Conservation (phyloP, 1,140 invertebrate genomes). For the Hyposmocoma kahamanoa region DNA sequence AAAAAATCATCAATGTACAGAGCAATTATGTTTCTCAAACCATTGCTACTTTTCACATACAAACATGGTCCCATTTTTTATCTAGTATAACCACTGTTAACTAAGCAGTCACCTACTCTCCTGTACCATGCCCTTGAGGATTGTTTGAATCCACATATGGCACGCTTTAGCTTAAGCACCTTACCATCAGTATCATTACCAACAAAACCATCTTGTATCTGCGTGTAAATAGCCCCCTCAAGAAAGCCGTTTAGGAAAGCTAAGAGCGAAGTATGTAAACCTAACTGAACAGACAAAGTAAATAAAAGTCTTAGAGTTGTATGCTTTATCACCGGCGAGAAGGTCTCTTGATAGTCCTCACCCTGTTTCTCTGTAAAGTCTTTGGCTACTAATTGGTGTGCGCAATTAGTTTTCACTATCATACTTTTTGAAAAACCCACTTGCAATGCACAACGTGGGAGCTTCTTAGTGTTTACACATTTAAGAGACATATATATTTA, state of each 20-base stretch:
- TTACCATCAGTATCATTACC: too few relatives aligned
- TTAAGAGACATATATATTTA: too few relatives aligned
- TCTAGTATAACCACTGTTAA: constrained; percentile 16
- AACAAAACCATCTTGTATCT: too few relatives aligned
- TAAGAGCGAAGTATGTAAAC: constrained; percentile 31
- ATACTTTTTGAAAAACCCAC: too few relatives aligned
- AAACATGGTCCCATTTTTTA: constrained; percentile 29
- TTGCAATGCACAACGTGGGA: too few relatives aligned
- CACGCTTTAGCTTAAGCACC: too few relatives aligned
- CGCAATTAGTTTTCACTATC: too few relatives aligned
- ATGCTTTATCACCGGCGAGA: constrained; percentile 38
- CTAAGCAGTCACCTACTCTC: constrained; percentile 16
- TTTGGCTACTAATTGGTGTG: constrained; percentile 44
- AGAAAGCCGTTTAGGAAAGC: constrained; percentile 54
- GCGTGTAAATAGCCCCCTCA: too few relatives aligned
- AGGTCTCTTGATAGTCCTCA: constrained; percentile 47
- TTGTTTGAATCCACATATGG: constrained; percentile 25
- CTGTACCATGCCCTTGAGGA: constrained; percentile 18
- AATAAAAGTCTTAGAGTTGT: constrained; percentile 31
- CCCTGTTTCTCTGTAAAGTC: constrained; percentile 48
- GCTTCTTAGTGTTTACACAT: too few relatives aligned
- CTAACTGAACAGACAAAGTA: constrained; percentile 32
- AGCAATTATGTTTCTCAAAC: constrained; percentile 16
- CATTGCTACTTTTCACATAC: constrained; percentile 17
- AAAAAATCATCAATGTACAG: constrained; percentile 37